Evolutionary conservation across 2,797 vertebrate genomes (phyloP), one percentile per base, ranked within the genome.

Genomic region (Urophycis tenuis): DNA sequence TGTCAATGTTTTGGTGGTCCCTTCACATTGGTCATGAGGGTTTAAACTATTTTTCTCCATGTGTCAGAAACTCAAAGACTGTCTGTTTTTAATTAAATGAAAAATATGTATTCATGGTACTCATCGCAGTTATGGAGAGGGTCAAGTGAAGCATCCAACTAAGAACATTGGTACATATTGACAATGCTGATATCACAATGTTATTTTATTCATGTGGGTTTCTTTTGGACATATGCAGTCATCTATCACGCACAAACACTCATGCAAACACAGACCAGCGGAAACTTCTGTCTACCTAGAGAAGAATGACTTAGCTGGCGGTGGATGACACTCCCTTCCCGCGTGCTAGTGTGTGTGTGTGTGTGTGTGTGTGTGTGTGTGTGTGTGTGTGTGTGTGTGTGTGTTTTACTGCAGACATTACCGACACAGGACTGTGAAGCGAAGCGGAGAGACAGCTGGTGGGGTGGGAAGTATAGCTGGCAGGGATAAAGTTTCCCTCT

Each of bases 401-500:
- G 70, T 71, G 70, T 71, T 80, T 79, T 79, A 83, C 84, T 86
- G 86, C 87, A 87, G 81, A 81, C 86, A 87, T 81, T 82, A 84
- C 76, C n/a, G 81, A 79, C 29, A 81, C 80, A 75, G 79, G 74
- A 71, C 70, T 75, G 75, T 78, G 82, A 77, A 81, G 83, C 77
- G 39, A 87, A 79, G 80, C 76, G 75, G 71, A 22, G 79, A 86
- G 89, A 90, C 91, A 92, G 87, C 91, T 92, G 90, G 85, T 82
- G 85, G 82, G 82, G 81, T 80, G 84, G 87, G 87, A 87, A 88
- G 87, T 84, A 83, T 83, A 78, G 85, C 89, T 85, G 84, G 73
- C 78, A 84, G 85, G 87, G 89, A 84, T 91, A 87, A 88, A 89
- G 89, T 92, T 91, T 90, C 88, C 81, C 80, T 82, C 75, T 81